Percentiles rank a stretch among this genome's conserved stretches.
These are phyloP conservation scores for Phyllotis vaccarum DNA, from an alignment of 2,797 vertebrate genomes.

Conservation along the genomic window DNA sequence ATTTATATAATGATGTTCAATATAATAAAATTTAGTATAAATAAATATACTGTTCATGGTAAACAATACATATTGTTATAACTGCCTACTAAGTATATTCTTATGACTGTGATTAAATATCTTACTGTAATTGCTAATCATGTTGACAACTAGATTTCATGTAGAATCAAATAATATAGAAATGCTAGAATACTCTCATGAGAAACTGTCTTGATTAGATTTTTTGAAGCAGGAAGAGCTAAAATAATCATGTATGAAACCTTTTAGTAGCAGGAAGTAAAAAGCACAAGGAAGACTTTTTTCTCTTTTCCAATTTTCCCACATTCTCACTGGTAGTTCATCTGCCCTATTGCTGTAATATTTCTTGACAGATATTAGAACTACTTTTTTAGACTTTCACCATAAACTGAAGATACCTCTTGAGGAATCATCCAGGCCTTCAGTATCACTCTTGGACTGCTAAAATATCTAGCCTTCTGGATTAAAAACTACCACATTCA, in stretches of 20 bases:
- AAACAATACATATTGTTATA: neutral
- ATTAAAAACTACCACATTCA: neutral
- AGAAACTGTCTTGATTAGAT: neutral
- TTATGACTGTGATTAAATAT: neutral
- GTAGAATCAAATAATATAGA: neutral
- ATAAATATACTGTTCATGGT: neutral
- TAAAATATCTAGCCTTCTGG: no score
- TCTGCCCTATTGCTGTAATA: neutral
- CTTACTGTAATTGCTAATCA: neutral
- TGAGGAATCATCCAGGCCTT: neutral
- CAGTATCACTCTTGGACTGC: neutral
- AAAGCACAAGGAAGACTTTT: neutral
- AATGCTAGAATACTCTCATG: neutral
- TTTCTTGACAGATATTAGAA: neutral
- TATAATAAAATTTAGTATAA: neutral
- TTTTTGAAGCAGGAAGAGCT: neutral
- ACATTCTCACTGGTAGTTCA: neutral
- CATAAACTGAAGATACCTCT: neutral
- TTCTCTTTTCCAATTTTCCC: neutral
- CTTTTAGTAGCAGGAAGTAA: neutral
- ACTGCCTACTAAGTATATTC: neutral
- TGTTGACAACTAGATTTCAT: neutral
- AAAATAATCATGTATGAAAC: no score
- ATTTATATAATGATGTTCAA: neutral
- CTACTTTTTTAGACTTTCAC: neutral